Percentiles rank a stretch among this genome's conserved stretches.
Evolutionary conservation across 2,888 invertebrate genomes (phyloP).

Genomic region (Brachynemurus nebulosus): DNA sequence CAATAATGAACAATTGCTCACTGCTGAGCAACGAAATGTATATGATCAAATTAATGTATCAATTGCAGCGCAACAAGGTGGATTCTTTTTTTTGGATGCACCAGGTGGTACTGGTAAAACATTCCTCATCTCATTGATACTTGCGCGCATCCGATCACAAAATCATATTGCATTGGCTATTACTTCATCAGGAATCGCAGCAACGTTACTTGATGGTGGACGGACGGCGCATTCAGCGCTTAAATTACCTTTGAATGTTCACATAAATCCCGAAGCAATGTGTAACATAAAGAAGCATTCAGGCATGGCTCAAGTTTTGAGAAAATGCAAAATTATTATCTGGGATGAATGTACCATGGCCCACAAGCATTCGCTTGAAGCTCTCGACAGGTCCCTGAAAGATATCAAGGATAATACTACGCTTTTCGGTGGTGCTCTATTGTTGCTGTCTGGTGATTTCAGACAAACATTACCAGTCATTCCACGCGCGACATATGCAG

Average conservation of each 20-base stretch:
- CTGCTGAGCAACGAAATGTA: not conserved
- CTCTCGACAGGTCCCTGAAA: slow-evolving; percentile 7
- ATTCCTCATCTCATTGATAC: slow-evolving; percentile 22
- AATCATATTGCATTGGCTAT: slow-evolving; percentile 12
- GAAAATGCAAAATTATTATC: slow-evolving; percentile 18
- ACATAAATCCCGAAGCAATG: slow-evolving; percentile 19
- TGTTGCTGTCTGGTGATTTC: slow-evolving; percentile 13
- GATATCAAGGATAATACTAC: slow-evolving; percentile 8
- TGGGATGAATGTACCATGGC: slow-evolving; percentile 5
- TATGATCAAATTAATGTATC: not conserved
- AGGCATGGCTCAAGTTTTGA: slow-evolving; percentile 20
- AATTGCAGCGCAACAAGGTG: not conserved
- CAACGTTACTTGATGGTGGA: slow-evolving; percentile 1
- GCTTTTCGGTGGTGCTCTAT: slow-evolving; percentile 11
- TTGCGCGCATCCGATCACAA: slow-evolving; percentile 22
- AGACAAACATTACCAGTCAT: slow-evolving; percentile 17
- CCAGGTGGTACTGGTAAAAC: slow-evolving; percentile 3
- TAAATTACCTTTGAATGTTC: slow-evolving; percentile 18
- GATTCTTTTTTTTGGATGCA: not conserved
- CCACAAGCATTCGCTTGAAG: slow-evolving; percentile 8
- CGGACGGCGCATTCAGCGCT: slow-evolving; percentile 11
- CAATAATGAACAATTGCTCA: not conserved
- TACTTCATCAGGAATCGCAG: not conserved
- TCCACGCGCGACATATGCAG: slow-evolving; percentile 13
- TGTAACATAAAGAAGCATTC: slow-evolving; percentile 23